Evolutionary conservation across 1,140 invertebrate species (phyloP).

Genomic region (Cyclargus thomasi): DNA sequence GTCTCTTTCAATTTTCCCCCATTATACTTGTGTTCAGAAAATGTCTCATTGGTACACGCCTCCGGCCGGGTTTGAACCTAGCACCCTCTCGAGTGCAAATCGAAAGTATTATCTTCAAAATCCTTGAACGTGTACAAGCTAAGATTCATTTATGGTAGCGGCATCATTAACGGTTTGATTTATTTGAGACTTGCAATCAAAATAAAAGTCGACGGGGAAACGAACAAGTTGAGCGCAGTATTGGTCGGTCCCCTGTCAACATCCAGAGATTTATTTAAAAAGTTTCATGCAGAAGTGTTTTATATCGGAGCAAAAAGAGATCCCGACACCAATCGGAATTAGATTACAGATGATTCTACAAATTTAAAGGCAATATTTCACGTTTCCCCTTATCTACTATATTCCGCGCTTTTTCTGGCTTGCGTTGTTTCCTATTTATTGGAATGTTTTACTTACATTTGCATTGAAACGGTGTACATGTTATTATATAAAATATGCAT

Average conservation of each 20-base stretch:
- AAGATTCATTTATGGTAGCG: too few species aligned
- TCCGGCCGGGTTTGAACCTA: too few species aligned
- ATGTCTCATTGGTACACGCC: too few species aligned
- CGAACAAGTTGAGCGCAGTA: slow-evolving; percentile 30
- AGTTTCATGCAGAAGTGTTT: slow-evolving; percentile 43
- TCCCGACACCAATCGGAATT: slow-evolving; percentile 29
- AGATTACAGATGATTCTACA: slow-evolving; percentile 22
- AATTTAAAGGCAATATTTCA: slow-evolving; percentile 24
- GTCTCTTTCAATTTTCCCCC: too few species aligned
- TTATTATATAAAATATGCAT: too few species aligned
- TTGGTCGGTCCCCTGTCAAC: slow-evolving; percentile 51
- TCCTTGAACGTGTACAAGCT: background rate
- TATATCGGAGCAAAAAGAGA: slow-evolving; percentile 36
- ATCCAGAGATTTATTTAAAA: slow-evolving; percentile 58
- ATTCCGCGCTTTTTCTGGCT: background rate
- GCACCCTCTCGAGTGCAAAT: too few species aligned
- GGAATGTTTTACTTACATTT: background rate
- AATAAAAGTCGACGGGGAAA: slow-evolving; percentile 25
- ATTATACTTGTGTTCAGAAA: too few species aligned
- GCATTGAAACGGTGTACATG: background rate
- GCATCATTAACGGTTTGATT: background rate
- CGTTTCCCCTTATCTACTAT: background rate
- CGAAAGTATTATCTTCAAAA: too few species aligned
- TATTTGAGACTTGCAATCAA: slow-evolving; percentile 20
- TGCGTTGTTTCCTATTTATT: background rate